phyloP scores from a whole-genome alignment of 2,888 invertebrate species.

The Drosophila testacea region DNA sequence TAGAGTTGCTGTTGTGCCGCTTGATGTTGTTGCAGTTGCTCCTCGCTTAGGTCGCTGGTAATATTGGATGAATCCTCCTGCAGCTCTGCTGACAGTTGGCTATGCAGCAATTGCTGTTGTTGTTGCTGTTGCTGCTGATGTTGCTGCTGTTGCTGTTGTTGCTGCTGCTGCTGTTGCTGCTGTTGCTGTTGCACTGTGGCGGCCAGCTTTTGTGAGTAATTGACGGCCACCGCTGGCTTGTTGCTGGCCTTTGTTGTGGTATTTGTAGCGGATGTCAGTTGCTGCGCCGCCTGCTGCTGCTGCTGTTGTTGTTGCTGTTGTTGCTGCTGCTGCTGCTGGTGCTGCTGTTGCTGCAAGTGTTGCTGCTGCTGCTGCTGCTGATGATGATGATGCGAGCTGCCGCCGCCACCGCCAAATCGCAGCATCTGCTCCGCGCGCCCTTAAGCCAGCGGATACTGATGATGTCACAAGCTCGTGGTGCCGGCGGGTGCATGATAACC shows the following conservation, averaged over 20 bases:
- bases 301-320: slow-evolving; percentile 49
- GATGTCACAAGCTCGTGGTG: slow-evolving; percentile 95
- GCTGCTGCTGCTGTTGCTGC: slow-evolving; percentile 70
- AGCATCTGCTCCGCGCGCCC: slow-evolving; percentile 85
- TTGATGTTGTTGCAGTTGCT: slow-evolving; percentile 79
- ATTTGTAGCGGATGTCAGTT: slow-evolving; percentile 75
- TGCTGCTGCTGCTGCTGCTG: slow-evolving; percentile 62
- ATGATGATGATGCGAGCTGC: slow-evolving; percentile 51
- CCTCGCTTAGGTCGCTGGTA: slow-evolving; percentile 82
- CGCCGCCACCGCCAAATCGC: slow-evolving; percentile 68
- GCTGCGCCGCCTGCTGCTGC: slow-evolving; percentile 73
- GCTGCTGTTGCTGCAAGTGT: slow-evolving; percentile 59
- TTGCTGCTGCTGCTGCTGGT: slow-evolving; percentile 58
- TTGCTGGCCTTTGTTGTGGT: slow-evolving; percentile 71
- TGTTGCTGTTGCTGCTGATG: slow-evolving; percentile 72
- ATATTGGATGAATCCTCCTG: slow-evolving; percentile 83
- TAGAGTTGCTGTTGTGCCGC: slow-evolving; percentile 82
- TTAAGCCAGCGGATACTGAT: slow-evolving; percentile 94
- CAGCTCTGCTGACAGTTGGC: slow-evolving; percentile 73
- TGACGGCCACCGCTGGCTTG: slow-evolving; percentile 71
- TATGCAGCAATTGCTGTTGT: slow-evolving; percentile 74
- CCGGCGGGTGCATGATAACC: slow-evolving; percentile 90
- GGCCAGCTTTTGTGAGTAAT: slow-evolving; percentile 69
- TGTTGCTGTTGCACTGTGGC: slow-evolving; percentile 62
- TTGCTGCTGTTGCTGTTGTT: slow-evolving; percentile 68